Evolutionary conservation across 2,888 invertebrate genomes (phyloP).

Genomic region (Ptilodon capucinus): DNA sequence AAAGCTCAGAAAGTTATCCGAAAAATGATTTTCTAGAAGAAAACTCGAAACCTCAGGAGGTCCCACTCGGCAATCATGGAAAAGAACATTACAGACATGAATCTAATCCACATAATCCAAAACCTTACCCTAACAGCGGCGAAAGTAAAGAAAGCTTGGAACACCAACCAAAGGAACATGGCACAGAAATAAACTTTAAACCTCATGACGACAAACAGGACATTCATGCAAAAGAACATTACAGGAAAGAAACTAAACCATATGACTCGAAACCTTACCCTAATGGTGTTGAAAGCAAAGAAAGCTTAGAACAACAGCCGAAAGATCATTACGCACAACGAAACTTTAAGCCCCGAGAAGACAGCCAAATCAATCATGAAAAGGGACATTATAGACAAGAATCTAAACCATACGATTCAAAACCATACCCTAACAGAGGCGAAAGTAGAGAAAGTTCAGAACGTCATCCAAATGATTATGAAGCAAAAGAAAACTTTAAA

Average conservation of each 20-base stretch:
- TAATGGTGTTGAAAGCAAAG: background rate
- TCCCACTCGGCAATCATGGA: background rate
- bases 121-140: background rate
- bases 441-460: background rate
- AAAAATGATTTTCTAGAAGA: background rate
- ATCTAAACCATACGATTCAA: background rate
- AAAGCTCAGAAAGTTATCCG: background rate
- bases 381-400: background rate
- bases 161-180: background rate
- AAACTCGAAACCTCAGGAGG: background rate
- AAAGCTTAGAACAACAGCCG: background rate
- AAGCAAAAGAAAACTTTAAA: constrained; percentile 3
- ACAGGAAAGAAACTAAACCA: background rate
- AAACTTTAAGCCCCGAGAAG: constrained; percentile 1
- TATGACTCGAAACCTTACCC: background rate
- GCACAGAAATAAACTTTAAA: background rate
- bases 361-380: background rate
- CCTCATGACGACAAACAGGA: background rate
- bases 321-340: background rate
- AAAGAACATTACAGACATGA: constrained; percentile 3
- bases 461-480: background rate
- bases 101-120: constrained; percentile 1
- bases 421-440: background rate
- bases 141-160: background rate
- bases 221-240: background rate